Base-by-base conservation (phyloP, 2,888 invertebrate species). In the Lobophora halterata region DNA sequence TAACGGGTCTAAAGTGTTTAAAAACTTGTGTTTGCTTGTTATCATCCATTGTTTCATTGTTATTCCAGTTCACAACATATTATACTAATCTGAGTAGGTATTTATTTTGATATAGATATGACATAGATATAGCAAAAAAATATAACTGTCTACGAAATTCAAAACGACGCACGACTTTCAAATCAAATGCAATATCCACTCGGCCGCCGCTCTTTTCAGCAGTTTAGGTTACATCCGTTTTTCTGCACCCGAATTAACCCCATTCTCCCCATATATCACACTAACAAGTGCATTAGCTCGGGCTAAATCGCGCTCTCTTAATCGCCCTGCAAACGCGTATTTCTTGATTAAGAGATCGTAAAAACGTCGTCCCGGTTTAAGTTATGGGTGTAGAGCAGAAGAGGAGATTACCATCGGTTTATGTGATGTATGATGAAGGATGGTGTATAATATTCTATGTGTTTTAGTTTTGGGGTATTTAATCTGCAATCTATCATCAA, bases 301-400 rank as follows among this genome's bases (percentile, higher is more conserved):
- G 63, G 73, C 67, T 77, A 76, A 79, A 71, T 75, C 70, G 71
- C 66, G 66, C 63, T 55, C 69, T 73, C 76, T 78, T 81, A 79
- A 82, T 81, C 80, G 78, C 49, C 51, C 60, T 53, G 65, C 69
- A 65, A 78, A 76, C 81, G 72, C 79, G 82, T 83, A 83, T 79
- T 80, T 85, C 85, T 85, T 76, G 75, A 75, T 75, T 75, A 76
- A 72, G 71, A 58, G 71, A 71, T 82, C 85, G 82, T 85, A 83
- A 85, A 85, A 81, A 75, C 70, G 83, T 85, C 85, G 65, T 73
- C 76, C 58, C 67, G 39, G 69, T 75, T 72, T 81, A 74, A 82
- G 62, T 74, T 79, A 82, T 70, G 66, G 52, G 47, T 52, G 41
- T 36, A 43, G 58, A 65, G 60, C 61, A 63, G 65, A 71, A 74